Evolutionary conservation across 2,797 vertebrate species (phyloP), one percentile per base, ranked within the genome.

Genomic region (Clarias platycephalus): DNA sequence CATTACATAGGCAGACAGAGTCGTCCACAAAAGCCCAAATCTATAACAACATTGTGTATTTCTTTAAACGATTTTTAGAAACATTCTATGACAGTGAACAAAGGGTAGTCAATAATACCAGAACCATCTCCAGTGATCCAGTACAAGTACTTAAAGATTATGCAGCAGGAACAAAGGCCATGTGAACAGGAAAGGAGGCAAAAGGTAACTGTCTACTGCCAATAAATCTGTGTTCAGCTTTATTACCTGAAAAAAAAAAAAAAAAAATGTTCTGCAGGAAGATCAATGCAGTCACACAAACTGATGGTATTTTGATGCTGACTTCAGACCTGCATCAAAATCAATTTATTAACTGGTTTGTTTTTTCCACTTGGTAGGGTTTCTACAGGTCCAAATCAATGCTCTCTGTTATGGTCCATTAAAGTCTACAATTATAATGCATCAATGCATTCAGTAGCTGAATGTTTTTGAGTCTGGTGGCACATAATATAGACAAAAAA

Each of bases 161-260:
- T 70, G 28, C 49, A 10, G 34, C 78, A 80, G 44, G 76, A 84
- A 79, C 81, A 90, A 87, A 87, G 84, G 85, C 80, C 67, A 83
- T 89, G 86, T 85, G 85, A 86, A 86, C 63, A 82, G 77, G 91
- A 87, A 90, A 90, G 84, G 85, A 92, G 91, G 91, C 85, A 85
- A 93, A 94, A 92, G 92, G 93, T 93, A 93, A 92, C 92, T 90
- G 90, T 91, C 85, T 86, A 76, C 90, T 91, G 89, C 91, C 93
- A 84, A 94, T 95, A 94, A 94, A 95, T 96, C 94, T 93, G 94
- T 95, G 90, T 15, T 34, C 86, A 91, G 91, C 92, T 94, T 94
- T 95, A 95, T 95, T 94, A 95, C 93, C 92, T 92, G 89, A 88
- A 94, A 92, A 89, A 89, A 94, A 70, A 10, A 40, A 37, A n/a